A percentile compares a stretch with the other conserved stretches of the same genome.
Conservation (phyloP, 2,888 invertebrate species). For the Drosophila algonquin region DNA sequence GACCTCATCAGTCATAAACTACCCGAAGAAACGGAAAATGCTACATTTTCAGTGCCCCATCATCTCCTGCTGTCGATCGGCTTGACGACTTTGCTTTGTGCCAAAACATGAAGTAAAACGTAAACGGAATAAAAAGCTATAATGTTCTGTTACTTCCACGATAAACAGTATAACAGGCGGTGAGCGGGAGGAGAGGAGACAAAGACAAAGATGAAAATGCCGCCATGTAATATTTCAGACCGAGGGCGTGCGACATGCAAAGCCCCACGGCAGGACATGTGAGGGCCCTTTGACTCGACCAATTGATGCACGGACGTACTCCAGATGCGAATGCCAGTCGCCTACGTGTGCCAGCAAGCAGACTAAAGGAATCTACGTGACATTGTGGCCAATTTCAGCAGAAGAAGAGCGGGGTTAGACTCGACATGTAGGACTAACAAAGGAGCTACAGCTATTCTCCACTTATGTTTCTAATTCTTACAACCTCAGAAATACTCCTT, state of each 20-base stretch:
- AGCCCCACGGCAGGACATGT: conserved; percentile 42
- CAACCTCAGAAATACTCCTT: background rate
- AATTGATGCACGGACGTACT: conserved; percentile 51
- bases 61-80: conserved; percentile 36
- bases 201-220: conserved; percentile 53
- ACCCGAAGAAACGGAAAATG: conserved; percentile 31
- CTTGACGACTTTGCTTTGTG: conserved; percentile 48
- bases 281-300: conserved; percentile 30
- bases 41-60: background rate
- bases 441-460: too few species aligned
- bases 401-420: too few species aligned
- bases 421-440: too few species aligned
- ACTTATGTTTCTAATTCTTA: background rate
- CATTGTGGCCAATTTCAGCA: conserved; percentile 7
- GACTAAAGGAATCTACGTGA: conserved; percentile 20
- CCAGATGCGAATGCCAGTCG: conserved; percentile 28
- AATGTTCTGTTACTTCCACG: conserved; percentile 68
- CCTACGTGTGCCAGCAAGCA: conserved; percentile 4
- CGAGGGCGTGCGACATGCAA: conserved; percentile 66
- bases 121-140: conserved; percentile 78
- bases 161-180: conserved; percentile 74
- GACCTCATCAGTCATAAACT: conserved; percentile 75
- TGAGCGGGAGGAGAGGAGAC: conserved; percentile 17
- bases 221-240: conserved; percentile 58
- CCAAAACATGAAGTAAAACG: conserved; percentile 66